Percentiles rank a stretch among this genome's conserved stretches.
Evolutionary conservation across 2,113 vertebrate genomes (phyloP).

Genomic region (Larimichthys polyactis): DNA sequence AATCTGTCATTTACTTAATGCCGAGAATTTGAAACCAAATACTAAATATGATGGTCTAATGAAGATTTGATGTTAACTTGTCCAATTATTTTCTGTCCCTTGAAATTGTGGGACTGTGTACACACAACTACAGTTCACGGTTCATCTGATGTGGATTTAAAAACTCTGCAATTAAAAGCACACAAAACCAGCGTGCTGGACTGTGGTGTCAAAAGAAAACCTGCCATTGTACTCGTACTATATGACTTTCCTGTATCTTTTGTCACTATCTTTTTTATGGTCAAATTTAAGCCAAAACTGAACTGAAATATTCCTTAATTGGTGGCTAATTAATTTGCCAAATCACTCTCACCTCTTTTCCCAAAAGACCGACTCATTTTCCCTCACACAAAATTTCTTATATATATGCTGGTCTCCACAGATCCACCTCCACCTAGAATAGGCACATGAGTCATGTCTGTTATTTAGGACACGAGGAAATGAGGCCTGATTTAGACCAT

Average conservation of each 20-base stretch:
- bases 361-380: neutral
- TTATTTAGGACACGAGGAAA: conserved; percentile 1
- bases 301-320: neutral
- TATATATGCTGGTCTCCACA: neutral
- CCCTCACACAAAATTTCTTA: neutral
- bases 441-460: neutral
- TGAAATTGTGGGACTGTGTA: neutral
- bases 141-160: neutral
- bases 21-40: neutral
- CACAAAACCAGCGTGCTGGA: neutral
- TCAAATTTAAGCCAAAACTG: neutral
- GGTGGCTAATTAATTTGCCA: neutral
- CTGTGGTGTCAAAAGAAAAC: neutral
- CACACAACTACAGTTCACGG: neutral
- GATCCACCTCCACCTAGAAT: neutral
- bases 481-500: conserved; percentile 8
- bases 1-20: neutral
- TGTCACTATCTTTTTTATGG: neutral
- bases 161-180: conserved; percentile 2
- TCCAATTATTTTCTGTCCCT: conserved; percentile 16
- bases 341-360: neutral
- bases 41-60: neutral
- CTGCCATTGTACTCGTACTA: neutral
- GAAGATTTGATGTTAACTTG: neutral
- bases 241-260: neutral